A percentile compares a stretch with the other conserved stretches of the same genome.
These are phyloP conservation scores for Erebia epiphron DNA, from an alignment of 2,888 invertebrate genomes.

Conservation along the genomic window DNA sequence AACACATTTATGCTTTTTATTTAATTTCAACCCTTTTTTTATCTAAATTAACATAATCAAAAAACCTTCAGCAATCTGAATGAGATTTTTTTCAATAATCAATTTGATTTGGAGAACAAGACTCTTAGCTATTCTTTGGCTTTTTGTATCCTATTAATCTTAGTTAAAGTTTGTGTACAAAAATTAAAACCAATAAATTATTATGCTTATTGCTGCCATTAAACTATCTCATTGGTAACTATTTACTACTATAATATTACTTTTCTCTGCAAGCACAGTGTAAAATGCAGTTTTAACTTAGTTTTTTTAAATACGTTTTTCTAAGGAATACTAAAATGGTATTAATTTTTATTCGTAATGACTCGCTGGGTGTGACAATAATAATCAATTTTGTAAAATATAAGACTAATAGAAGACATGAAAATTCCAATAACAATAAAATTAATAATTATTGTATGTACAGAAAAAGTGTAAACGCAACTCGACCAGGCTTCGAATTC, in stretches of 20 bases:
- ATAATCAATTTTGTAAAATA: constrained; percentile 12
- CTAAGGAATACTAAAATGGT: constrained; percentile 3
- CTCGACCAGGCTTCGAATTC: not conserved
- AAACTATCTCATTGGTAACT: constrained; percentile 18
- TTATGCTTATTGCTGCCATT: constrained; percentile 20
- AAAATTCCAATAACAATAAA: constrained; percentile 5
- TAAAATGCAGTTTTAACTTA: constrained; percentile 17
- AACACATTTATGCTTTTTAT: not conserved
- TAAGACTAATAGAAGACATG: not conserved
- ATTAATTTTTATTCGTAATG: constrained; percentile 1
- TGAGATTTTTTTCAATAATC: not conserved
- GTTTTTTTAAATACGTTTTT: not conserved
- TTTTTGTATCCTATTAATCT: not conserved
- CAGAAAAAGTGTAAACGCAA: constrained; percentile 4
- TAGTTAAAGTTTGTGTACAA: constrained; percentile 8
- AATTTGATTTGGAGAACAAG: not conserved
- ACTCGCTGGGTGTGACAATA: not conserved
- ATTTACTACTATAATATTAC: not conserved
- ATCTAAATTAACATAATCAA: no score
- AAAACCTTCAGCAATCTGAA: not conserved
- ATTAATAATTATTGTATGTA: not conserved
- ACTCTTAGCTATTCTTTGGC: no score
- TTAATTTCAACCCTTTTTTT: no score
- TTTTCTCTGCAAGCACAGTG: not conserved
- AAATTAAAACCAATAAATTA: not conserved